Base-by-base conservation (phyloP, 2,797 vertebrate species). In the Bovichtus diacanthus region DNA sequence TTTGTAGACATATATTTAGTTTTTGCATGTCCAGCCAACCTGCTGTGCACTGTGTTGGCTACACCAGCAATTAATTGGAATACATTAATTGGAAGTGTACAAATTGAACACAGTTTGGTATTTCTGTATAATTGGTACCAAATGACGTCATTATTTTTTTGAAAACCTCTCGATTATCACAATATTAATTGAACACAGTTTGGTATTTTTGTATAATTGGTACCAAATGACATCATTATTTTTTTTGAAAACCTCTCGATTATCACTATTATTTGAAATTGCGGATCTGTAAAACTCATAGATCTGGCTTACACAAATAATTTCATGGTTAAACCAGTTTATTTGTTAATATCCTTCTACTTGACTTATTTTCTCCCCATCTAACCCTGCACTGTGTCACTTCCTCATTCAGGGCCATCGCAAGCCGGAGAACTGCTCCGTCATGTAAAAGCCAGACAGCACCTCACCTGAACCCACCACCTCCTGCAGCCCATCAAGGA, bases 371-470 rank as follows among this genome's bases (percentile, higher is more conserved):
- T 34, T 53, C 66, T 60, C 38, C 63, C 43, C 13, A 4, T 49
- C 38, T 43, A 66, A 62, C 15, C 0, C 1, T 47, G 2, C 23
- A 1, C n/a, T 21, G 2, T 59, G 15, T 65, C 53, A 1, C 53
- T 61, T 75, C 38, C 31, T 86, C 43, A 65, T 68, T 38, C 82
- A 95, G 95, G 91, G 81, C 50, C 91, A 92, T 0, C 75, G 70
- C 54, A 94, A 93, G 39, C 88, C 90, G 5, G 93, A 94, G 87
- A 94, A 85, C 83, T 95, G 95, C 89, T 83, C 91, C 72, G 7
- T 95, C 90, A 95, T 96, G 95, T 96, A 93, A 80, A 76, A 49
- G 60, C 38, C 76, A 73, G 56, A 70, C 64, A 23, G 72, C 60
- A 65, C 71, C 80, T 85, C 78, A 75, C 65, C 83, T 63, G 81